Evolutionary conservation across 2,113 vertebrate genomes (phyloP).

Genomic region (Nerophis ophidion): DNA sequence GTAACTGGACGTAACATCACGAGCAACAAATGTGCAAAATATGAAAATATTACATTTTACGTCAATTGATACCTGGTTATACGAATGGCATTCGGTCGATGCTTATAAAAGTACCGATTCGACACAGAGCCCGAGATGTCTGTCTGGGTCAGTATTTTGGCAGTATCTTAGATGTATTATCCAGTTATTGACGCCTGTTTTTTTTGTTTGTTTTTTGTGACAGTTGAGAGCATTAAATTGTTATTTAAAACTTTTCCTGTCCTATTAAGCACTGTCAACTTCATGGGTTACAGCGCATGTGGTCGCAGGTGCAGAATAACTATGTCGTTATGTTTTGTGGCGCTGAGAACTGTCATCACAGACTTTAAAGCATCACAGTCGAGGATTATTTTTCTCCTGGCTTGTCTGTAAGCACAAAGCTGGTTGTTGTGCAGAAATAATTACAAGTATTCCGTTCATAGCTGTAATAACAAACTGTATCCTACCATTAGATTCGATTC

Average conservation of each 20-base stretch:
- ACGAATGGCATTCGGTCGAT: too few relatives aligned
- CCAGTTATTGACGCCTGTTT: background rate
- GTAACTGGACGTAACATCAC: too few relatives aligned
- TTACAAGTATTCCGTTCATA: conserved; percentile 1
- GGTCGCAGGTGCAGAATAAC: conserved; percentile 48
- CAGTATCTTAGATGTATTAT: too few relatives aligned
- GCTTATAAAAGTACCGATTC: too few relatives aligned
- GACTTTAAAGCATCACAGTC: conserved; percentile 63
- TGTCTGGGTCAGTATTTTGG: too few relatives aligned
- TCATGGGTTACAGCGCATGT: background rate
- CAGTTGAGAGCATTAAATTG: background rate
- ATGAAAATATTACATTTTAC: too few relatives aligned
- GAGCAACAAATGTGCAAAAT: too few relatives aligned
- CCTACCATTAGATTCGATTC: background rate
- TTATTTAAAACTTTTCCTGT: background rate
- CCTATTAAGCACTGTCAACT: background rate
- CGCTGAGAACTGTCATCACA: conserved; percentile 55
- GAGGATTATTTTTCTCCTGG: conserved; percentile 52
- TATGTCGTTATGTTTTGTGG: conserved; percentile 37
- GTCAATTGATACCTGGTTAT: too few relatives aligned
- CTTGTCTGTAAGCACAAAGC: conserved; percentile 7
- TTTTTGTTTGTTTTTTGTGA: too few relatives aligned
- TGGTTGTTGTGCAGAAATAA: conserved; percentile 9
- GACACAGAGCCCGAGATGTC: too few relatives aligned
- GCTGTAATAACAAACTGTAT: conserved; percentile 4